Conservation (phyloP, 2,888 invertebrate species). For the Linnaemya tessellans region DNA sequence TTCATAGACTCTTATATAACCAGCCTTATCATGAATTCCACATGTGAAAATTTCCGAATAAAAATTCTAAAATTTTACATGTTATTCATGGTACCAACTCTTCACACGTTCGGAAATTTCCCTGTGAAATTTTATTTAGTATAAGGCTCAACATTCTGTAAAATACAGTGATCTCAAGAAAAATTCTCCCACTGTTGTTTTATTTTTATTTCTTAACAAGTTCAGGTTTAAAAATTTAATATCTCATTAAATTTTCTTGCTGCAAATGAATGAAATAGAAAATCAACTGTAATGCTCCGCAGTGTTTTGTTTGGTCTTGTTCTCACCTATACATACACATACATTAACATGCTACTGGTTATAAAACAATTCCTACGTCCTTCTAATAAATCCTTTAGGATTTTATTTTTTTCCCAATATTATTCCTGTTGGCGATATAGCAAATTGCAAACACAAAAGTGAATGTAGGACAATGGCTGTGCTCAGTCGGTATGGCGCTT, state of each 20-base stretch:
- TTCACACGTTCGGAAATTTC: too few relatives aligned
- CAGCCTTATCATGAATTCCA: too few relatives aligned
- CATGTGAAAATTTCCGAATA: too few relatives aligned
- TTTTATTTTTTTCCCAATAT: not conserved
- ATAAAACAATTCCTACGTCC: conserved; percentile 4
- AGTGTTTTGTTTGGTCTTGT: conserved; percentile 10
- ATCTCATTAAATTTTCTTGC: not conserved
- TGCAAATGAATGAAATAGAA: not conserved
- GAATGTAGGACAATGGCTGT: conserved; percentile 70
- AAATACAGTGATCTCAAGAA: too few relatives aligned
- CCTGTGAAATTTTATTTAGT: too few relatives aligned
- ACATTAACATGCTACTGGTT: conserved; percentile 22
- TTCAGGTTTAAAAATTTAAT: conserved; percentile 2
- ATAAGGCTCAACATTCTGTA: too few relatives aligned
- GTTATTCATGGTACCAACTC: too few relatives aligned
- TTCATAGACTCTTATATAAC: too few relatives aligned
- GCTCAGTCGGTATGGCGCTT: conserved; percentile 64
- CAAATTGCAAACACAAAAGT: conserved; percentile 40
- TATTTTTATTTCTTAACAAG: not conserved
- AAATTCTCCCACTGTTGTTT: not conserved
- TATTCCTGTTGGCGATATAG: conserved; percentile 12
- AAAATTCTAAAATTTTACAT: too few relatives aligned
- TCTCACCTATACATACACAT: not conserved
- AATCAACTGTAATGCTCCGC: not conserved
- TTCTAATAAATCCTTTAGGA: conserved; percentile 21